Percentiles rank a stretch among this genome's conserved stretches.
These are phyloP conservation scores for Manacus vitellinus DNA, from an alignment of 2,113 vertebrate genomes.

Conservation along the genomic window DNA sequence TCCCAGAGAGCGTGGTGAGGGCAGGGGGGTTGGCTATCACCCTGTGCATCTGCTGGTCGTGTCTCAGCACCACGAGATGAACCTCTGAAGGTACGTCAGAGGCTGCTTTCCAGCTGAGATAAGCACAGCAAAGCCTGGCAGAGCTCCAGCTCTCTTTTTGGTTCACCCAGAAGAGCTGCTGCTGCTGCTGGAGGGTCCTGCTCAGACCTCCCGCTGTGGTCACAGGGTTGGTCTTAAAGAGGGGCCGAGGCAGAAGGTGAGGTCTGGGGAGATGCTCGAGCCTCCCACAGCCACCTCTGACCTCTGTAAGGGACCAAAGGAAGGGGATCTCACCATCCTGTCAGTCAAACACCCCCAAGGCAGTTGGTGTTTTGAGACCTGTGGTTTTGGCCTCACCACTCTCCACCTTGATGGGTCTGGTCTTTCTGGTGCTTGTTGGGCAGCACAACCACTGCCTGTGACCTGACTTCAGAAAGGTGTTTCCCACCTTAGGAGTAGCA, in stretches of 20 bases:
- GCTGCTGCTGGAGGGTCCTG: not conserved
- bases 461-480: not conserved
- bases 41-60: not conserved
- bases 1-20: rapidly evolving
- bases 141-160: not conserved
- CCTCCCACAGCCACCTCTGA: not conserved
- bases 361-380: rapidly evolving
- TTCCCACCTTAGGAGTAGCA: not conserved
- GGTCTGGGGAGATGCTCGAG: not conserved
- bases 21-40: not conserved
- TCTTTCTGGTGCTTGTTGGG: not conserved
- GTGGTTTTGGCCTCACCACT: not conserved
- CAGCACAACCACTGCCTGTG: not conserved
- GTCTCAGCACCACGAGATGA: not conserved
- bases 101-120: not conserved
- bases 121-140: not conserved
- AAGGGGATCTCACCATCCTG: not conserved
- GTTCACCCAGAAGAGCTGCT: not conserved
- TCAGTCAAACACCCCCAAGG: not conserved
- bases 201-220: not conserved
- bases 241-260: not conserved
- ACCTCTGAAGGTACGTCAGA: not conserved
- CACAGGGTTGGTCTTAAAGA: not conserved
- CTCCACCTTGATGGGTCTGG: not conserved
- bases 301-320: not conserved